Evolutionary conservation across 2,113 vertebrate genomes (phyloP).

Genomic region (Brachyhypopomus occidentalis): DNA sequence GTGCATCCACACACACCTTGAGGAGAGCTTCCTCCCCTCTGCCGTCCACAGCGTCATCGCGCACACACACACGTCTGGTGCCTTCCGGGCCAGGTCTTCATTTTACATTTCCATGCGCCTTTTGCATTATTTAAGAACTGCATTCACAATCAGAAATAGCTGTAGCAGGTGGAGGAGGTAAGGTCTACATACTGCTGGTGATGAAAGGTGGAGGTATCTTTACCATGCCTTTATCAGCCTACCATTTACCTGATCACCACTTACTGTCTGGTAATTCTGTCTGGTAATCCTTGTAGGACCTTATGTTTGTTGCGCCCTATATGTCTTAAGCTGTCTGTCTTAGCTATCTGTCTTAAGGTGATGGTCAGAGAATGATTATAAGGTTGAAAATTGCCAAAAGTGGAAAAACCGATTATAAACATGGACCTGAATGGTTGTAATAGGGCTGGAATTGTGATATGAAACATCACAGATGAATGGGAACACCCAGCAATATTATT

Average conservation of each 20-base stretch:
- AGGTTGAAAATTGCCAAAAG: no score
- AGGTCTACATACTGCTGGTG: constrained; percentile 17
- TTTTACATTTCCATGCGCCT: constrained; percentile 17
- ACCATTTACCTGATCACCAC: no score
- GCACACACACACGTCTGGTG: constrained; percentile 12
- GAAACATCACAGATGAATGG: neutral
- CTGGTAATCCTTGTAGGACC: no score
- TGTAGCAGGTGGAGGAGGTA: constrained; percentile 13
- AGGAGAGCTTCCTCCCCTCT: neutral
- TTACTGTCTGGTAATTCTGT: no score
- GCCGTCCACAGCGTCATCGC: neutral
- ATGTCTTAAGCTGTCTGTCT: no score
- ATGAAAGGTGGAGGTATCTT: no score
- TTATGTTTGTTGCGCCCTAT: no score
- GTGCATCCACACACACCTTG: neutral
- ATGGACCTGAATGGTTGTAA: neutral
- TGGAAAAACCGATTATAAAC: no score
- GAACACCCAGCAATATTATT: neutral
- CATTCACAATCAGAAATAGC: constrained; percentile 9
- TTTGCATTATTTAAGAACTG: constrained; percentile 41
- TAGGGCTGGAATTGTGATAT: neutral
- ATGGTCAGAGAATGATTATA: no score
- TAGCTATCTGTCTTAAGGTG: no score
- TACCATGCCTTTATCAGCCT: neutral
- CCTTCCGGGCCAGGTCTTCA: neutral